phyloP scores from a whole-genome alignment of 2,113 vertebrate species.

The Acanthochromis polyacanthus region DNA sequence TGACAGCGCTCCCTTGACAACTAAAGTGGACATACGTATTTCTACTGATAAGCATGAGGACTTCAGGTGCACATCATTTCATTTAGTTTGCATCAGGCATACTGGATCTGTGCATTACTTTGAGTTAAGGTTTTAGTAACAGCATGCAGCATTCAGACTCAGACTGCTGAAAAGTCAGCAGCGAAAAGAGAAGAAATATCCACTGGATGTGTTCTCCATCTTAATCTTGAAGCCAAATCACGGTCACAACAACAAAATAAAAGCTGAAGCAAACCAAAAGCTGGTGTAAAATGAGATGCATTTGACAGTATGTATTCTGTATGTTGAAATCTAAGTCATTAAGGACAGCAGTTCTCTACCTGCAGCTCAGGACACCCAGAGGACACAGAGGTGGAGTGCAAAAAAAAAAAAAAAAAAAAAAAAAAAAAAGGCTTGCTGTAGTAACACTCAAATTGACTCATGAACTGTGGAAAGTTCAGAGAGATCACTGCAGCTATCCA shows the following conservation, averaged over 20 bases:
- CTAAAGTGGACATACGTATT: not conserved
- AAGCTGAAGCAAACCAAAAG: constrained; percentile 61
- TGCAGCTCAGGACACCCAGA: constrained; percentile 18
- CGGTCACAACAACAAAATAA: constrained; percentile 29
- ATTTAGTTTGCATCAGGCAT: not conserved
- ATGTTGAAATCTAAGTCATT: constrained; percentile 68
- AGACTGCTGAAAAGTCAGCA: not conserved
- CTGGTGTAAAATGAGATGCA: constrained; percentile 69
- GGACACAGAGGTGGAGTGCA: not conserved
- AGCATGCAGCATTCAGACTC: constrained; percentile 42
- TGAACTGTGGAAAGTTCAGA: not conserved
- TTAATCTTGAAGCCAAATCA: constrained; percentile 28
- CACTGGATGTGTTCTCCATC: not conserved
- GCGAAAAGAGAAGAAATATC: not conserved
- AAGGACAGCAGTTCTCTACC: constrained; percentile 57
- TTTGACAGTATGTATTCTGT: constrained; percentile 72
- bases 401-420: not conserved
- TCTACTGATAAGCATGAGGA: not conserved
- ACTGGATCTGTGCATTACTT: not conserved
- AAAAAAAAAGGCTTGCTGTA: not conserved
- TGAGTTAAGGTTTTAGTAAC: constrained; percentile 25
- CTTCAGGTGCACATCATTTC: not conserved
- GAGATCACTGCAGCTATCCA: not conserved
- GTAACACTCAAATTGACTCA: not conserved
- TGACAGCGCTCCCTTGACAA: not conserved